Percentiles rank a stretch among this genome's conserved stretches.
Evolutionary conservation across 2,888 invertebrate genomes (phyloP).

Genomic region (Argyresthia goedartella): DNA sequence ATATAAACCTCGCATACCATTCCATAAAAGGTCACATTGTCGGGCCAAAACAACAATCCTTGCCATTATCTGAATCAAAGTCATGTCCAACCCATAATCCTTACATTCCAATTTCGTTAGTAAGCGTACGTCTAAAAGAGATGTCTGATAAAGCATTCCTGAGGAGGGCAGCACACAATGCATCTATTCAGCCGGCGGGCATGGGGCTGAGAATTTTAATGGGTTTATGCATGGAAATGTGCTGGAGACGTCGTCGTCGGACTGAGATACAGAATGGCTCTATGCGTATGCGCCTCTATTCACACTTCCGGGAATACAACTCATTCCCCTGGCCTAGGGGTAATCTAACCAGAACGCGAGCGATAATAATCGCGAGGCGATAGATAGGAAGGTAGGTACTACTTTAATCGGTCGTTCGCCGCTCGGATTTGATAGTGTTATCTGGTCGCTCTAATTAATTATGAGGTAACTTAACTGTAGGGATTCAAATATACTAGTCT

Average conservation of each 20-base stretch:
- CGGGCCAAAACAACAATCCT: neutral
- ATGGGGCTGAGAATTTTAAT: conserved; percentile 33
- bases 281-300: neutral
- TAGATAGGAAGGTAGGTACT: too few relatives aligned
- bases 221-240: conserved; percentile 17
- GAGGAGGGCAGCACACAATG: conserved; percentile 29
- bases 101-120: conserved; percentile 11
- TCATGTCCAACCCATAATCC: neutral
- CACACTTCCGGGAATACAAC: neutral
- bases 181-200: conserved; percentile 31
- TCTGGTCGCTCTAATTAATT: too few relatives aligned
- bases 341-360: too few relatives aligned
- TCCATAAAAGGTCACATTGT: too few relatives aligned
- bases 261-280: neutral
- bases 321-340: too few relatives aligned
- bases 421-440: too few relatives aligned
- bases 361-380: too few relatives aligned
- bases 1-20: too few relatives aligned
- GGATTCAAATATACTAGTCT: too few relatives aligned
- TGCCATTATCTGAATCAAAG: neutral
- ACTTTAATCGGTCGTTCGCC: too few relatives aligned
- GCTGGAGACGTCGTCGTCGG: conserved; percentile 8
- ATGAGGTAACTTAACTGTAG: too few relatives aligned
- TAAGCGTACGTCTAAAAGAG: conserved; percentile 20
- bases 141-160: conserved; percentile 36